A percentile compares a stretch with the other conserved stretches of the same genome.
Evolutionary conservation across 2,888 invertebrate genomes (phyloP).

Genomic region (Scotopteryx bipunctaria): DNA sequence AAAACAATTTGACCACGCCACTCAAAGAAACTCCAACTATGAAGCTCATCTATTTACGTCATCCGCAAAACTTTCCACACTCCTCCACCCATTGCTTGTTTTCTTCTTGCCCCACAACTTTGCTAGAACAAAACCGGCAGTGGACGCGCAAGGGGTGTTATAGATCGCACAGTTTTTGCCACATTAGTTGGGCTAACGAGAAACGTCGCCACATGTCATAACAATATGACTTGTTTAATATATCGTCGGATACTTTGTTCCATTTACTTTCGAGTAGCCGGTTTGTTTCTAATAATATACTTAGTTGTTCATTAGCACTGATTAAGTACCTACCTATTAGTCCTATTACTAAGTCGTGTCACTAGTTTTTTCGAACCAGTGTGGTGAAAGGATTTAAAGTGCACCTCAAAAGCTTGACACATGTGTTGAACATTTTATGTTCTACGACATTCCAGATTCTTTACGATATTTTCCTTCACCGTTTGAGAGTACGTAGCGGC

Average conservation of each 20-base stretch:
- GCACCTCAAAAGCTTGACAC: too few species aligned
- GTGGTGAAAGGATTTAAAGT: too few species aligned
- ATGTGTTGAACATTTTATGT: too few species aligned
- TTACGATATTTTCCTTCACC: too few species aligned
- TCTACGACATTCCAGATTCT: too few species aligned
- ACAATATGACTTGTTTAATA: slow-evolving; percentile 20
- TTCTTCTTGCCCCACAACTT: not conserved
- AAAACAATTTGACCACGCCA: slow-evolving; percentile 33
- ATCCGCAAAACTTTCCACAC: slow-evolving; percentile 4
- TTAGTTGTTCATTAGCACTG: too few species aligned
- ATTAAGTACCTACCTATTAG: too few species aligned
- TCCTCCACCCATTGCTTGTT: slow-evolving; percentile 12
- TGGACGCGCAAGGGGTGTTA: slow-evolving; percentile 7
- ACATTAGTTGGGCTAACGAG: slow-evolving; percentile 14
- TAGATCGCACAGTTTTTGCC: slow-evolving; percentile 16
- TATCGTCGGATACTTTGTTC: slow-evolving; percentile 18
- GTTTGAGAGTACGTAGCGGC: too few species aligned
- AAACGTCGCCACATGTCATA: slow-evolving; percentile 27
- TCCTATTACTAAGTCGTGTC: too few species aligned
- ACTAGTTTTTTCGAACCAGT: too few species aligned
- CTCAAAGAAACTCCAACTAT: slow-evolving; percentile 25
- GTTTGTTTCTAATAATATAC: slow-evolving; percentile 8
- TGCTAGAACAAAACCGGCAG: slow-evolving; percentile 9
- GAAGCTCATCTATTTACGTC: slow-evolving; percentile 29
- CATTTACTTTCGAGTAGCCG: not conserved